A percentile compares a stretch with the other conserved stretches of the same genome.
Evolutionary conservation across 1,140 invertebrate species (phyloP).

Genomic region (Zaprionus tsacasi): DNA sequence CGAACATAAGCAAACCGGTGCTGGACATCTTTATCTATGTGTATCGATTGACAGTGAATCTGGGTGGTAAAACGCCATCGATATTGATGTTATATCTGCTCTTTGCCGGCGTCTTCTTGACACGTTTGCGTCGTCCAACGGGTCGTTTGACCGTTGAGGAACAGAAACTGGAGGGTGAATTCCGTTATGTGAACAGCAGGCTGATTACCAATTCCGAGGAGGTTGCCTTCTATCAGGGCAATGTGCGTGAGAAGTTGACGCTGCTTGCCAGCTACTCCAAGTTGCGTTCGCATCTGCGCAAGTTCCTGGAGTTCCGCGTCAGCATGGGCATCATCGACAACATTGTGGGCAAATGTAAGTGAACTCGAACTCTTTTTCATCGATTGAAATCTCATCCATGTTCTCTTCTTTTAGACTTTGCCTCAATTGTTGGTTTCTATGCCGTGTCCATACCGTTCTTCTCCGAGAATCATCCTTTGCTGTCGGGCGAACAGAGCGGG

Average conservation of each 20-base stretch:
- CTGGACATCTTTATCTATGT: constrained; percentile 98
- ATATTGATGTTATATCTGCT: constrained; percentile 94
- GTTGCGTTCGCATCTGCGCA: constrained; percentile 94
- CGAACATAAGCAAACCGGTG: constrained; percentile 98
- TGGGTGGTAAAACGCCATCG: constrained; percentile 94
- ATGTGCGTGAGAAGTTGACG: constrained; percentile 94
- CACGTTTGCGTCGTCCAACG: constrained; percentile 93
- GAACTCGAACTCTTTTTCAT: neutral
- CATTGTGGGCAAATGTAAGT: constrained; percentile 97
- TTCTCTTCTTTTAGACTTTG: constrained; percentile 91
- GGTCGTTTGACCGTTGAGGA: constrained; percentile 95
- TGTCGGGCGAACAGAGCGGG: constrained; percentile 87
- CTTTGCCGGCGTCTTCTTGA: constrained; percentile 92
- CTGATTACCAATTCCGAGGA: constrained; percentile 99
- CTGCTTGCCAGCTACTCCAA: constrained; percentile 95
- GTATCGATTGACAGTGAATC: constrained; percentile 92
- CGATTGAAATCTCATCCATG: neutral
- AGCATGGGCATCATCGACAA: constrained; percentile 98
- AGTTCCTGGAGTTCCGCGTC: constrained; percentile 96
- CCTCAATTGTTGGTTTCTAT: constrained; percentile 97
- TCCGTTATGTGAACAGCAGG: constrained; percentile 97
- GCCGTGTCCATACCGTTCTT: constrained; percentile 98
- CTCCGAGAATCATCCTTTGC: constrained; percentile 87
- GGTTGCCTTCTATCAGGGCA: constrained; percentile 98
- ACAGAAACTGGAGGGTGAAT: constrained; percentile 98